phyloP scores from a whole-genome alignment of 2,888 invertebrate species.

The Lordiphosa fenestrarum region DNA sequence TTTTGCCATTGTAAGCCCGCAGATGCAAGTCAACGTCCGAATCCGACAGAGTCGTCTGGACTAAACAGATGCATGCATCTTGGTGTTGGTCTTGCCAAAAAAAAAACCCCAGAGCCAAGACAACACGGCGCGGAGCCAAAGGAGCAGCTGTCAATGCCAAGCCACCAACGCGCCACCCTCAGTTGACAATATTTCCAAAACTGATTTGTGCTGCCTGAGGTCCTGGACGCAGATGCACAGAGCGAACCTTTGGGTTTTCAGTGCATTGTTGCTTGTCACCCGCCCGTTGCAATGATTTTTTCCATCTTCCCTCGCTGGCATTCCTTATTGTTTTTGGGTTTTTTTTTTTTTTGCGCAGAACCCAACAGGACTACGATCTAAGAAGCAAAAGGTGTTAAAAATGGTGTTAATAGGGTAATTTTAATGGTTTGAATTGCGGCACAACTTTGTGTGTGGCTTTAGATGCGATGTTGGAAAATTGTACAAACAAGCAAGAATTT shows the following conservation, averaged over 20 bases:
- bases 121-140: constrained; percentile 47
- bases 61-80: constrained; percentile 68
- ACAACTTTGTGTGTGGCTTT: constrained; percentile 25
- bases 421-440: constrained; percentile 30
- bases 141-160: constrained; percentile 66
- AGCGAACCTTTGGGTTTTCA: constrained; percentile 46
- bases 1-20: constrained; percentile 63
- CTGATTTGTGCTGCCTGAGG: constrained; percentile 47
- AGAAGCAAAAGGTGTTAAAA: constrained; percentile 57
- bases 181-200: constrained; percentile 62
- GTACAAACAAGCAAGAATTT: no score
- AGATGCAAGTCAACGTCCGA: constrained; percentile 79
- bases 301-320: constrained; percentile 26
- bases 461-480: neutral
- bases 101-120: constrained; percentile 22
- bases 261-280: constrained; percentile 52
- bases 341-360: constrained; percentile 37
- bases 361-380: constrained; percentile 16
- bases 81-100: constrained; percentile 46
- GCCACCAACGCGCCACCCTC: constrained; percentile 73
- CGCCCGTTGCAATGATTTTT: constrained; percentile 70
- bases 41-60: constrained; percentile 8
- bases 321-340: constrained; percentile 44
- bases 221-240: constrained; percentile 50
- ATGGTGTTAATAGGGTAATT: constrained; percentile 39